Percentiles rank a stretch among this genome's conserved stretches.
phyloP scores from a whole-genome alignment of 2,888 invertebrate genomes.

The Limenitis camilla region DNA sequence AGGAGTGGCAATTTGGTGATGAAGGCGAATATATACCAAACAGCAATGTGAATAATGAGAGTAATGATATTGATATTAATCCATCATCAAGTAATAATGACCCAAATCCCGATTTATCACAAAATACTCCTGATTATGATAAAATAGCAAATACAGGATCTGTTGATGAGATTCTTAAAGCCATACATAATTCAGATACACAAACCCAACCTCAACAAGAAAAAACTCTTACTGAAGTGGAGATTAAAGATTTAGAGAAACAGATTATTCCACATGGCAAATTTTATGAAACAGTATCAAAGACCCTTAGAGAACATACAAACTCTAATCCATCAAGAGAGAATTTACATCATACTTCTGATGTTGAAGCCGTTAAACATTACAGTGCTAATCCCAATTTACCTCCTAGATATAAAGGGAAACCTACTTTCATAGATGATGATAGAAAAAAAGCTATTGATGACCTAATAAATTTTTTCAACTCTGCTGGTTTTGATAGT shows the following conservation, averaged over 20 bases:
- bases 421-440: slow-evolving; percentile 32
- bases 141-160: slow-evolving; percentile 43
- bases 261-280: slow-evolving; percentile 54
- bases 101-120: slow-evolving; percentile 9
- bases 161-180: slow-evolving; percentile 48
- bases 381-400: slow-evolving; percentile 28
- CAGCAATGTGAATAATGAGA: slow-evolving; percentile 30
- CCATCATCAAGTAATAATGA: slow-evolving; percentile 3
- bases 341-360: slow-evolving; percentile 29
- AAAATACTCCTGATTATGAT: slow-evolving; percentile 28
- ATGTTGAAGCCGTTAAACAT: slow-evolving; percentile 30
- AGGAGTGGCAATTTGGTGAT: slow-evolving; percentile 66
- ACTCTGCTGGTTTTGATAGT: slow-evolving; percentile 44
- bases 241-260: slow-evolving; percentile 51
- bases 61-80: slow-evolving; percentile 30
- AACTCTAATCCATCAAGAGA: slow-evolving; percentile 20
- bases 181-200: slow-evolving; percentile 41
- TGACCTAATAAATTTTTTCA: slow-evolving; percentile 57
- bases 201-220: slow-evolving; percentile 41
- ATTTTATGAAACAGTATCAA: slow-evolving; percentile 20
- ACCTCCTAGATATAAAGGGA: slow-evolving; percentile 18
- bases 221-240: slow-evolving; percentile 43
- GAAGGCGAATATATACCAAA: slow-evolving; percentile 42
- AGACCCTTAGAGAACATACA: slow-evolving; percentile 14
- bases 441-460: slow-evolving; percentile 63